These are phyloP conservation scores for Hippocampus guttulatus DNA, from an alignment of 2,113 vertebrate species.

Conservation along the genomic window DNA sequence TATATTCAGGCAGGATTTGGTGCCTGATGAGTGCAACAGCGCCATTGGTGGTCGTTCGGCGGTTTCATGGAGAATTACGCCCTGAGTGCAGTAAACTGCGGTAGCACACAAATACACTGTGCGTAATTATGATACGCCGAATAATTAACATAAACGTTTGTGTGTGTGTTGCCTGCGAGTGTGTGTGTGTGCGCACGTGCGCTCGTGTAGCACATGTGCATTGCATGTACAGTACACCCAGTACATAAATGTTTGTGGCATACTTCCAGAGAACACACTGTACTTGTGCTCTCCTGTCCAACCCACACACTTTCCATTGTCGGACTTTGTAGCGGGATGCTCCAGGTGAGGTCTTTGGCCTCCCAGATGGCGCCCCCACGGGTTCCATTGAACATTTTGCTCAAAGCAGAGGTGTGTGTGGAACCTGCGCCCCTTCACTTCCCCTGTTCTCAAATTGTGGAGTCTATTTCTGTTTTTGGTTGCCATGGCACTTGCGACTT, in stretches of 20 bases:
- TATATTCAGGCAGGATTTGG: neutral
- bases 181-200: no score
- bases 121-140: no score
- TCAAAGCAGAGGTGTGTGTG: neutral
- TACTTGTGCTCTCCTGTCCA: neutral
- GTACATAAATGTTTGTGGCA: neutral
- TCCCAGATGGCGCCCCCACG: neutral
- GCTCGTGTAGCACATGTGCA: no score
- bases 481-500: neutral
- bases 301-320: neutral
- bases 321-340: neutral
- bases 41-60: neutral
- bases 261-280: neutral
- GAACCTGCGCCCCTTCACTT: neutral
- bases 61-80: neutral
- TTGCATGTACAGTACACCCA: no score
- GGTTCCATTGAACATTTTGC: neutral
- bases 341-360: neutral
- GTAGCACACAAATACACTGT: no score
- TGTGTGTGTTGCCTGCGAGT: no score
- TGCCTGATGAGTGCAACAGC: neutral
- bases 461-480: neutral
- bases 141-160: no score
- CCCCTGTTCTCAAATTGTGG: neutral
- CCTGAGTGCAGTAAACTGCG: neutral